phyloP scores from a whole-genome alignment of 92 coral and sea anemone genomes.

The Ricordea florida region DNA sequence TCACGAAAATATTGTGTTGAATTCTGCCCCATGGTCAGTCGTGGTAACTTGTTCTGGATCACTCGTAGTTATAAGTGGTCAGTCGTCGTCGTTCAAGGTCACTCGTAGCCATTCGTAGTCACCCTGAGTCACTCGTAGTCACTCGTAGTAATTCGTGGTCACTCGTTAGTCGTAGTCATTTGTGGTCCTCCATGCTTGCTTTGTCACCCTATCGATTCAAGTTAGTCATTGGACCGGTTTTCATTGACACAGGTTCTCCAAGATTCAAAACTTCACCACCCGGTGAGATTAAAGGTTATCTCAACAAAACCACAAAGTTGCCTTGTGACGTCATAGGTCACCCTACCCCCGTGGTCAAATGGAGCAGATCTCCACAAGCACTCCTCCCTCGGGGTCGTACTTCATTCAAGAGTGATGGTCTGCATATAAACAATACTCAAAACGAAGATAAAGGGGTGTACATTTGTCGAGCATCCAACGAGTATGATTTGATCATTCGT shows the following conservation, averaged over 20 bases:
- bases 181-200: too few relatives aligned
- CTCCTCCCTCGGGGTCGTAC: conserved; percentile 24
- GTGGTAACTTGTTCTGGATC: too few relatives aligned
- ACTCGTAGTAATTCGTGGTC: too few relatives aligned
- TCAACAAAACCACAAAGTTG: conserved; percentile 17
- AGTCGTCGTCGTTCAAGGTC: too few relatives aligned
- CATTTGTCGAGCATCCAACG: conserved; percentile 35
- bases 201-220: too few relatives aligned
- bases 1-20: too few relatives aligned
- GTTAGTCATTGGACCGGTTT: too few relatives aligned
- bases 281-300: not conserved
- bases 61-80: too few relatives aligned
- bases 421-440: conserved; percentile 10
- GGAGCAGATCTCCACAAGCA: conserved; percentile 26
- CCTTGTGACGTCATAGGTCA: conserved; percentile 29
- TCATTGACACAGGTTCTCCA: not conserved
- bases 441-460: conserved; percentile 38
- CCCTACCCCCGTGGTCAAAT: conserved; percentile 41
- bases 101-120: too few relatives aligned
- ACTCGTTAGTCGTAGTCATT: too few relatives aligned
- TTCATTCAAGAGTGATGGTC: not conserved
- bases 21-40: too few relatives aligned
- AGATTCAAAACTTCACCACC: conserved; percentile 1
- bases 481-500: conserved; percentile 22
- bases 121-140: too few relatives aligned